A percentile compares a stretch with the other conserved stretches of the same genome.
Evolutionary conservation across 1,140 invertebrate species (phyloP).

Genomic region (Papilio helenus): DNA sequence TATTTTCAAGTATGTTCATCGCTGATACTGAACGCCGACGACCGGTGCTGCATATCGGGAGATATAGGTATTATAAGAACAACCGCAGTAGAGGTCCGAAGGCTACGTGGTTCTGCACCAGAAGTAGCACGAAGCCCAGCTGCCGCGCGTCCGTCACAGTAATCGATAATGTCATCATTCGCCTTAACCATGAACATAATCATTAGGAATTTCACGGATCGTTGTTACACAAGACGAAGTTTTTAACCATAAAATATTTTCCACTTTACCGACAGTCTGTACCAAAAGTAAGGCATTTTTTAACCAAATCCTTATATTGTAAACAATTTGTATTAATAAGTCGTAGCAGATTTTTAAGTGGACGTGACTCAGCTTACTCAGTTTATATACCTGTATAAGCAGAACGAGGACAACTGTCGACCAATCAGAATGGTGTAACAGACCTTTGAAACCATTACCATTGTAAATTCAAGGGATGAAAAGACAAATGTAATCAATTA

Average conservation of each 20-base stretch:
- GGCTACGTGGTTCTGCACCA: slow-evolving; percentile 46
- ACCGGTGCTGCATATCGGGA: slow-evolving; percentile 38
- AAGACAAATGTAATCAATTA: too few relatives aligned
- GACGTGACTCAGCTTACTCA: background rate
- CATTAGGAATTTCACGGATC: slow-evolving; percentile 35
- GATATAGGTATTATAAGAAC: slow-evolving; percentile 46
- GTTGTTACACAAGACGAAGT: too few relatives aligned
- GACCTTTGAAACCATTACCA: too few relatives aligned
- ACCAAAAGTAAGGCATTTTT: background rate
- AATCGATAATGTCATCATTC: slow-evolving; percentile 40
- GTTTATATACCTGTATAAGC: background rate
- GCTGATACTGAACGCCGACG: slow-evolving; percentile 16
- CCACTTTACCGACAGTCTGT: too few relatives aligned
- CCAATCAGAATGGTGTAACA: background rate
- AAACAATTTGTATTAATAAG: too few relatives aligned
- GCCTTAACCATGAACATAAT: slow-evolving; percentile 45
- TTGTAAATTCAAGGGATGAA: too few relatives aligned
- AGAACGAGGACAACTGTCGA: background rate
- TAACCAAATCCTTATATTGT: too few relatives aligned
- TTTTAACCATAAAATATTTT: too few relatives aligned
- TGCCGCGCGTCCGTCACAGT: slow-evolving; percentile 46
- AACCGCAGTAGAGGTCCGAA: slow-evolving; percentile 42
- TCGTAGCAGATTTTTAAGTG: background rate
- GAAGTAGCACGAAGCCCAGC: slow-evolving; percentile 35
- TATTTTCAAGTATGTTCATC: slow-evolving; percentile 39